Percentiles rank a stretch among this genome's conserved stretches.
Conservation (phyloP, 2,113 vertebrate genomes). For the Laticauda colubrina region DNA sequence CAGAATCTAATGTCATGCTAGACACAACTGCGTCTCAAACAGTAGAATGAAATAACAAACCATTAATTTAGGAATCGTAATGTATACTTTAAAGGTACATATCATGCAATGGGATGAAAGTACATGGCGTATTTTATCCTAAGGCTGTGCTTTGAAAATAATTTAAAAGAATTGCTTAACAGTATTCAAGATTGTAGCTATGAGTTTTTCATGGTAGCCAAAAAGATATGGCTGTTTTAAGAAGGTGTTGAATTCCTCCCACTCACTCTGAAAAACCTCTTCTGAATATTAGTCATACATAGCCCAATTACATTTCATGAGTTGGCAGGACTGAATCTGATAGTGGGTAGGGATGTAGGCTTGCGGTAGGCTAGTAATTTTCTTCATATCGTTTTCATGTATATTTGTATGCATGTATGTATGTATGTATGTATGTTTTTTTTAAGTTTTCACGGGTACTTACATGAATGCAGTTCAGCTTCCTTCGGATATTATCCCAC, state of each 20-base stretch:
- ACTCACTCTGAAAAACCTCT: background rate
- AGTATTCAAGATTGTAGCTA: background rate
- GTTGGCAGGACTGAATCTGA: background rate
- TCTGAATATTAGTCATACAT: background rate
- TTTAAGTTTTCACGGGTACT: too few relatives aligned
- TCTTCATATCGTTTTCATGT: background rate
- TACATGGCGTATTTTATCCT: background rate
- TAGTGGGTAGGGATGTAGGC: background rate
- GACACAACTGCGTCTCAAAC: background rate
- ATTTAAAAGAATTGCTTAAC: background rate
- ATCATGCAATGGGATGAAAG: background rate
- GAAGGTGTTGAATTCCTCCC: background rate
- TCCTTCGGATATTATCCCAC: too few relatives aligned
- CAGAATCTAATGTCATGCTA: background rate
- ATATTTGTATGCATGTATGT: too few relatives aligned
- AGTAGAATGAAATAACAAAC: background rate
- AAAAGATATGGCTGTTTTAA: background rate
- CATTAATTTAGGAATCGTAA: background rate
- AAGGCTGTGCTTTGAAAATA: background rate
- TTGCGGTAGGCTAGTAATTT: background rate
- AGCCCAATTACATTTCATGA: background rate
- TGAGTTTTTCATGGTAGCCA: background rate
- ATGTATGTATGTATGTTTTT: too few relatives aligned
- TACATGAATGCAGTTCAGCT: too few relatives aligned
- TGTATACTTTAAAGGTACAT: too few relatives aligned